Conservation (phyloP, 2,888 invertebrate genomes). For the Gandaritis pyraliata region DNA sequence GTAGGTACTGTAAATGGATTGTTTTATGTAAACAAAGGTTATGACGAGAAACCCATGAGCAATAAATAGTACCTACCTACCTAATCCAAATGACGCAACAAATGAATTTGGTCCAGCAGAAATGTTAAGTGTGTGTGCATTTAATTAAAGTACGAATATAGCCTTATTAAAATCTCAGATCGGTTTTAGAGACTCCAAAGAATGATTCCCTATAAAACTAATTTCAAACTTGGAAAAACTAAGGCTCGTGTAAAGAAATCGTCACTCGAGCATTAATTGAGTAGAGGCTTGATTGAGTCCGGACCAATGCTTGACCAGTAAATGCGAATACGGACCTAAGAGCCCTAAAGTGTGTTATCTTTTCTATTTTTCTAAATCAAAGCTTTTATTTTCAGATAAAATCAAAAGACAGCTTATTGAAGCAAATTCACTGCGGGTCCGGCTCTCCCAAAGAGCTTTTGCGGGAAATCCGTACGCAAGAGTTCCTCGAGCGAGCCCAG, state of each 20-base stretch:
- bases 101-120: background rate
- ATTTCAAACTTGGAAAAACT: too few species aligned
- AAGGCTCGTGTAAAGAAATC: too few species aligned
- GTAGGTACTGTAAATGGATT: slow-evolving; percentile 8
- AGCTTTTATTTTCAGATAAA: slow-evolving; percentile 86
- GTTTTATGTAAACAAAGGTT: slow-evolving; percentile 23
- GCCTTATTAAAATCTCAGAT: too few species aligned
- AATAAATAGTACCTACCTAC: too few species aligned
- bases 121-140: background rate
- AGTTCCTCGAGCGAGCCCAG: slow-evolving; percentile 91
- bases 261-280: too few species aligned
- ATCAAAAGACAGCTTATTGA: slow-evolving; percentile 91
- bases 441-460: slow-evolving; percentile 80
- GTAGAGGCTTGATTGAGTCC: too few species aligned
- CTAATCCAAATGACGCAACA: background rate
- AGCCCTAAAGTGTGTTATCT: too few species aligned
- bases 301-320: too few species aligned
- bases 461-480: slow-evolving; percentile 90
- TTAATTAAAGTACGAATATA: background rate
- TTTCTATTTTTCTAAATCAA: too few species aligned
- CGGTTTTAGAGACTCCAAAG: too few species aligned
- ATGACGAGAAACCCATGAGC: slow-evolving; percentile 13
- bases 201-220: too few species aligned
- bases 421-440: slow-evolving; percentile 87
- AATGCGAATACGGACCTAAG: too few species aligned